phyloP scores from a whole-genome alignment of 2,888 invertebrate genomes.

The Drosophila leonis region DNA sequence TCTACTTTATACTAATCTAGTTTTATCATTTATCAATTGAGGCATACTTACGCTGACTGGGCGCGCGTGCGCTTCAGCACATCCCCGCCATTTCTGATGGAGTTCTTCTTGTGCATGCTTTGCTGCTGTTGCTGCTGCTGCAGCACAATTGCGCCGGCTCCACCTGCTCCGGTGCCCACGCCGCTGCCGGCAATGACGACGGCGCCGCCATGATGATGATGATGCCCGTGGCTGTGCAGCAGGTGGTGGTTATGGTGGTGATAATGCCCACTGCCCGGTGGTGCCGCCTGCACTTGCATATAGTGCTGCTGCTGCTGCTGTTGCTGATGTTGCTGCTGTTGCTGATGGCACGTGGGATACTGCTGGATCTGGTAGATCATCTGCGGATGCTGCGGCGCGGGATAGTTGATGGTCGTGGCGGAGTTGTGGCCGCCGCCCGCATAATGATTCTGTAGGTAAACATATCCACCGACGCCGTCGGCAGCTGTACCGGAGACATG shows the following conservation, averaged over 20 bases:
- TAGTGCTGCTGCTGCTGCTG: conserved; percentile 65
- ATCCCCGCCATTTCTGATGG: conserved; percentile 88
- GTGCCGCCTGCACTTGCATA: conserved; percentile 58
- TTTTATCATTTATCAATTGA: neutral
- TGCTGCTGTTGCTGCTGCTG: conserved; percentile 62
- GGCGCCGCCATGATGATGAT: conserved; percentile 84
- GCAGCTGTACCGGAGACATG: conserved; percentile 73
- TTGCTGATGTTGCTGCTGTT: conserved; percentile 66
- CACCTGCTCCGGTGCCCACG: conserved; percentile 80
- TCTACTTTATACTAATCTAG: neutral
- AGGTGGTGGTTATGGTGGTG: conserved; percentile 80
- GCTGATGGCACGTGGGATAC: conserved; percentile 85
- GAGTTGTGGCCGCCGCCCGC: conserved; percentile 77
- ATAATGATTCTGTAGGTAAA: conserved; percentile 85
- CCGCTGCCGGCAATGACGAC: conserved; percentile 85
- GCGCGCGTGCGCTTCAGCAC: conserved; percentile 89
- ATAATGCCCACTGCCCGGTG: conserved; percentile 48
- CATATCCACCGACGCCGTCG: conserved; percentile 82
- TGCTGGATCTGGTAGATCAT: conserved; percentile 82
- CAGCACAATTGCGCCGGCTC: conserved; percentile 77
- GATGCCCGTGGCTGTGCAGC: conserved; percentile 82
- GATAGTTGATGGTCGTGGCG: conserved; percentile 74
- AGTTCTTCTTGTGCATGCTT: conserved; percentile 88
- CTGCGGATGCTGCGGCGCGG: conserved; percentile 79
- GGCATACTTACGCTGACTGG: conserved; percentile 88